These are phyloP conservation scores for Drosophila bocqueti DNA, from an alignment of 1,140 invertebrate species.

Conservation along the genomic window DNA sequence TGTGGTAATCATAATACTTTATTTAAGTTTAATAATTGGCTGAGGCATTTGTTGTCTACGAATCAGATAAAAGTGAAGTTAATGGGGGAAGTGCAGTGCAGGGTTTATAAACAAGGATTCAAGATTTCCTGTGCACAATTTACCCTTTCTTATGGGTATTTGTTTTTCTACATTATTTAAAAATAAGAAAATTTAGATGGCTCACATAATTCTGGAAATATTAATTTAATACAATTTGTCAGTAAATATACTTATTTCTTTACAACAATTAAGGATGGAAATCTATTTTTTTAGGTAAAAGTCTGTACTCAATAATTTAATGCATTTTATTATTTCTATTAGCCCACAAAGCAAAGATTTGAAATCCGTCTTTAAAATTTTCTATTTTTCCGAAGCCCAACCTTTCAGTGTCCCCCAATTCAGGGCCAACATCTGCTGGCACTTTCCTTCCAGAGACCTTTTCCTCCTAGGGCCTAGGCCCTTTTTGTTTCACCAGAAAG, in stretches of 20 bases:
- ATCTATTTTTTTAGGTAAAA: neutral
- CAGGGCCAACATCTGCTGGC: slow-evolving; percentile 30
- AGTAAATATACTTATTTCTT: neutral
- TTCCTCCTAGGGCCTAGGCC: slow-evolving; percentile 5
- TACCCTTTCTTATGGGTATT: no score
- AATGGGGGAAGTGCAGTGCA: neutral
- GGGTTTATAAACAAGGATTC: slow-evolving; percentile 1
- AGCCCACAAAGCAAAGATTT: neutral
- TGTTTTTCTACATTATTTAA: no score
- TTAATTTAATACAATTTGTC: no score
- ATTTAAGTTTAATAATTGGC: slow-evolving; percentile 40
- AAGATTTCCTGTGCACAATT: slow-evolving; percentile 2
- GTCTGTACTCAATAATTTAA: neutral
- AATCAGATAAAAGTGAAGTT: slow-evolving; percentile 11
- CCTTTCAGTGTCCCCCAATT: neutral
- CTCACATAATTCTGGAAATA: no score
- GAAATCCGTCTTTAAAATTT: neutral
- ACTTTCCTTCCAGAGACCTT: slow-evolving; percentile 40
- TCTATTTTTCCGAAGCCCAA: no score
- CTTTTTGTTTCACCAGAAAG: slow-evolving; percentile 13
- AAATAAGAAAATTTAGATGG: rapidly evolving
- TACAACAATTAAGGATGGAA: no score
- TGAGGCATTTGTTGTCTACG: slow-evolving; percentile 14
- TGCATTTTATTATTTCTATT: neutral
- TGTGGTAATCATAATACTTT: slow-evolving; percentile 36